Percentiles rank a stretch among this genome's conserved stretches.
These are phyloP conservation scores for Yasuhikotakia modesta DNA, from an alignment of 2,797 vertebrate species.

Conservation along the genomic window DNA sequence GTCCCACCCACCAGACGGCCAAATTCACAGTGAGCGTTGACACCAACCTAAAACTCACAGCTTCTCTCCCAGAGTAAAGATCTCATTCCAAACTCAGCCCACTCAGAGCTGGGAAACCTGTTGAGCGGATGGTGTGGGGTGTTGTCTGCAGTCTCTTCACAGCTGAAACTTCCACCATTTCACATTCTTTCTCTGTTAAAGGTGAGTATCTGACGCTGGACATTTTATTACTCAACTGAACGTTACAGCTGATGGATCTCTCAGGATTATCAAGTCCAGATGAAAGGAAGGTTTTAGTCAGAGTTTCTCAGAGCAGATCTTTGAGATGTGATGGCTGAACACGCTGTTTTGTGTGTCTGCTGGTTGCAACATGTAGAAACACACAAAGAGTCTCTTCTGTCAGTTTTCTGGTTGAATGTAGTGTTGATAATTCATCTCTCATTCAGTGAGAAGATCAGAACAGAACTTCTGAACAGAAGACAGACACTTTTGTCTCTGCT, in stretches of 20 bases:
- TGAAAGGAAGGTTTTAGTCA: not conserved
- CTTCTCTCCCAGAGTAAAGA: conserved; percentile 18
- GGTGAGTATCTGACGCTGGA: conserved; percentile 26
- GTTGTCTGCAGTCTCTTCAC: conserved; percentile 29
- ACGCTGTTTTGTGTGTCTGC: not conserved
- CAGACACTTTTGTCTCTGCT: not conserved
- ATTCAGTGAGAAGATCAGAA: not conserved
- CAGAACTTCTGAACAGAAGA: not conserved
- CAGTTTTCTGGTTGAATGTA: not conserved
- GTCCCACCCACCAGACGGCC: not conserved
- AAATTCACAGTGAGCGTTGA: conserved; percentile 33
- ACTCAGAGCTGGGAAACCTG: conserved; percentile 52
- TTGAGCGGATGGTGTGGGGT: conserved; percentile 56
- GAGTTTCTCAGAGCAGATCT: not conserved
- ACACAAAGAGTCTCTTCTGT: not conserved
- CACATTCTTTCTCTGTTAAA: conserved; percentile 7
- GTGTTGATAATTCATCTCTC: not conserved
- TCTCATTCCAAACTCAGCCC: conserved; percentile 46
- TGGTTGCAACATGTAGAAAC: not conserved
- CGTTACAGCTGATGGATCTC: not conserved
- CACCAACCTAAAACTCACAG: conserved; percentile 35
- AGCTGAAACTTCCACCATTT: conserved; percentile 5
- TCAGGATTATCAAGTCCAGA: not conserved
- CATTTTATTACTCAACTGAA: conserved; percentile 3
- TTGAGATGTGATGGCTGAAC: not conserved